These are phyloP conservation scores for Coenonympha arcania DNA, from an alignment of 2,888 invertebrate species.

Conservation along the genomic window DNA sequence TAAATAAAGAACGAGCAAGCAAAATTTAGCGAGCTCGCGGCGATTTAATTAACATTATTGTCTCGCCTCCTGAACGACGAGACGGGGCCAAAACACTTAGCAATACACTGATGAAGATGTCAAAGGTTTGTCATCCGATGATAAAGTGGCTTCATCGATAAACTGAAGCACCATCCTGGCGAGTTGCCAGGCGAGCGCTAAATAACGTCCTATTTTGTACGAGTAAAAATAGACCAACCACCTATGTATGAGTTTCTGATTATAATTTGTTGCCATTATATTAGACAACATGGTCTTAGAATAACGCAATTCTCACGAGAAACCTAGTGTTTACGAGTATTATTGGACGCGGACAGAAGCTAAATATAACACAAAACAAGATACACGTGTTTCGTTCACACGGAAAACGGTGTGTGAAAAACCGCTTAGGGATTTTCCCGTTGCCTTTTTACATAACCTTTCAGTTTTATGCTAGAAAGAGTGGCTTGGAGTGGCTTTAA, in stretches of 20 bases:
- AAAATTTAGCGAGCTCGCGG: background rate
- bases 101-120: slow-evolving; percentile 23
- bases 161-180: slow-evolving; percentile 36
- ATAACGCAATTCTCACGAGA: too few species aligned
- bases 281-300: too few species aligned
- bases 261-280: background rate
- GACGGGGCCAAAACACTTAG: slow-evolving; percentile 19
- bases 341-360: background rate
- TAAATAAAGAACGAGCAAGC: background rate
- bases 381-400: background rate
- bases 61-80: slow-evolving; percentile 7
- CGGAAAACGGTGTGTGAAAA: background rate
- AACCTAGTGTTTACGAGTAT: too few species aligned
- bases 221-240: slow-evolving; percentile 4
- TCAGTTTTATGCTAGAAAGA: slow-evolving; percentile 1
- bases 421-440: background rate
- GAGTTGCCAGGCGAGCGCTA: slow-evolving; percentile 39
- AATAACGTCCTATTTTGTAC: slow-evolving; percentile 8
- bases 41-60: slow-evolving; percentile 10
- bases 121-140: slow-evolving; percentile 38
- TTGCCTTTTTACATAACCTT: slow-evolving; percentile 6
- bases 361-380: background rate
- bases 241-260: slow-evolving; percentile 3
- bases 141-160: slow-evolving; percentile 42
- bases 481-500: slow-evolving; percentile 1